Evolutionary conservation across 2,113 vertebrate genomes (phyloP), one percentile per base, ranked within the genome.

Genomic region (Notothenia rossii): DNA sequence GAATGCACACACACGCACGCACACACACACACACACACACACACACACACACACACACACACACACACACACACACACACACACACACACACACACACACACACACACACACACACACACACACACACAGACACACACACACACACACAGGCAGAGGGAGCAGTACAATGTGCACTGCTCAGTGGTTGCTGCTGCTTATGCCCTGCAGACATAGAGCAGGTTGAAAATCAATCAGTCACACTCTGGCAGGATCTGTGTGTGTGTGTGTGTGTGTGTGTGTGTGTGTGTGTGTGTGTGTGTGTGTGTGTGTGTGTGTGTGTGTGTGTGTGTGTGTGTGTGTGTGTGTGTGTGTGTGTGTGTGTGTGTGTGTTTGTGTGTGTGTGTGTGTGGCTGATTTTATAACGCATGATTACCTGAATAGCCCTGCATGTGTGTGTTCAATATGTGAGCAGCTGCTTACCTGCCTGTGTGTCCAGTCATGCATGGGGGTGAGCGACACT

Each of bases 221-320:
- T 77, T 84, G 72, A 86, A 90, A 90, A 86, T 82, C 67, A 81
- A 89, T 90, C 81, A 84, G 86, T 86, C 81, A 90, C 86, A 88
- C 78, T 81, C 81, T 82, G 69, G 72, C 79, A 82, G 79, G 49
- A 77, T 64, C 54, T 56, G 72, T 45, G 55, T 60, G 36, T 48
- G 22, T 59, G 70, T 70, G 60, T 48, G 22, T 59, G 70, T 70
- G 51, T 55, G 36, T 55, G 18, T 72, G 60, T 73, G 59, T 8
- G 46, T 63, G 50, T 65, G 55, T 60, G 46, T 53, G 74, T 20
- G 40, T 36, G 40, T 43, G 54, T 61, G 40, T 61, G 53, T 77
- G 60, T 48, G 22, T 59, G 70, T 70, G 51, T 55, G 36, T 55
- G 18, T 72, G 60, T 73, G 59, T 8, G 46, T 63, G 50, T 65